Evolutionary conservation across 2,113 vertebrate genomes (phyloP), one percentile per base, ranked within the genome.

Genomic region (pig (Sus scrofa)): DNA sequence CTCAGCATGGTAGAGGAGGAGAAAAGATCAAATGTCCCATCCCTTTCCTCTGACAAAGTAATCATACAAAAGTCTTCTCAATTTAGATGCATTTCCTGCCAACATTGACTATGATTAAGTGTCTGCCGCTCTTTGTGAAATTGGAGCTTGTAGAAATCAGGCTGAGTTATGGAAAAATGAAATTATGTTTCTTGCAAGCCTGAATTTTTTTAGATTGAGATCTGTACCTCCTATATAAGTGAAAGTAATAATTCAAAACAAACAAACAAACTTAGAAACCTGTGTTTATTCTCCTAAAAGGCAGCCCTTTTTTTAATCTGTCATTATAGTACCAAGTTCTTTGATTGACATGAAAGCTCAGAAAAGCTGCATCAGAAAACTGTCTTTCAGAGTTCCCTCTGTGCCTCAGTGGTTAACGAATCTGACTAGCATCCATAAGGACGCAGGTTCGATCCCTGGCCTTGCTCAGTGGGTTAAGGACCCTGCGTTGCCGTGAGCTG

Each of bases 181-280:
- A 95, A 94, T 65, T 77, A 63, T 65, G 5, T 71, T 92, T 92
- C 63, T 96, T 96, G 68, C 26, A 89, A 96, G 78, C 39, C 30
- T 83, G 50, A 78, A 44, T 89, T 85, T 86, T 84, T 94, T 96
- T 78, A 95, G 20, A 81, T 91, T 96, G 54, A 75, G 15, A 83
- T 78, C 77, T 67, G 30, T 92, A 63, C n/a, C 24, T 54, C 3
- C 30, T 75, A 73, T 60, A 52, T 77, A 75, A 85, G 37, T 11
- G 58, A 63, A 81, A 96, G 30, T 85, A 39, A 88, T 73, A 89
- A 94, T 14, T 89, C 16, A 75, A 71, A 96, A 26, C 22, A 62
- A 91, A n/a, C 67, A 96, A 26, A 22, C 11, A 91, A 37, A 65
- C 68, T 65, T 77, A 34, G 58, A 88, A 83, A 67, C 2, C 9